Evolutionary conservation across 1,140 invertebrate genomes (phyloP), one percentile per base, ranked within the genome.

Genomic region (Nephotettix cincticeps): DNA sequence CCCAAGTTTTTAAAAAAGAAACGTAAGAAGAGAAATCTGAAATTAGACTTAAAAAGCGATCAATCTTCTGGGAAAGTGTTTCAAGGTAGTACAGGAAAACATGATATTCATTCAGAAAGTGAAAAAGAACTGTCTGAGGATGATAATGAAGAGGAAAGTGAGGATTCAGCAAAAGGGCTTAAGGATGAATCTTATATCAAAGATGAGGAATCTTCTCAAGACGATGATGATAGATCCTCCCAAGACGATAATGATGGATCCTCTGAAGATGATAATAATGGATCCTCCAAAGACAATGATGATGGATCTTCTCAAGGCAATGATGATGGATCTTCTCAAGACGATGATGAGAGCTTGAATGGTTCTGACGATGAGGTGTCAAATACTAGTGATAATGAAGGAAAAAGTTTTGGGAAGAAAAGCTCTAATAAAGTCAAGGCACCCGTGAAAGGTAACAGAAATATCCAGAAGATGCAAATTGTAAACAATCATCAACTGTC

Each of bases 61-160:
- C n/a, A 40, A 25, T 17, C 1, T 9, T 19, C 25, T 45, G 17
- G 40, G 14, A 13, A 51, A 36, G 2, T 30, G n/a, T 19, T 19
- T 30, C 19, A 64, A 29, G 13, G 17, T n/a, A 36, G 21, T 64
- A 27, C 9, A 11, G n/a, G 36, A 27, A 67, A 45, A 1, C 23
- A 45, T 27, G 17, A 45, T 45, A 43, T n/a, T 19, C 30, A 65
- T 58, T 28, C 30, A 54, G 76, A 4, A 79, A 13, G 69, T 63
- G 1, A 80, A 79, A 72, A 58, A 75, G 0, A 54, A 75, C 17
- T 72, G 74, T 17, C 78, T 75, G 73, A 76, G 63, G 73, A 77
- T 30, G 29, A 25, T 43, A 21, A 65, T 40, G 28, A 69, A 61
- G 77, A 1, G 78, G 25, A 56, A 3, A 61, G 51, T 58, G 29